phyloP scores from a whole-genome alignment of 2,113 vertebrate species.

The human region GRCh38 chr2:142006501-142007000 shows the following conservation, averaged over 20 bases:
- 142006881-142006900: neutral
- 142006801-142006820: neutral
- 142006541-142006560: conserved; percentile 73
- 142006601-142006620: conserved; percentile 45
- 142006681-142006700: conserved; percentile 1
- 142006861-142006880: neutral
- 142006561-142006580: conserved; percentile 73
- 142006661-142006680: conserved; percentile 27
- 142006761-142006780: neutral
- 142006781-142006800: neutral
- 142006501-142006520: conserved; percentile 72
- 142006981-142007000: neutral
- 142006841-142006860: neutral
- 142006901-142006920: neutral
- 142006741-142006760: neutral
- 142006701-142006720: neutral
- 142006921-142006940: neutral
- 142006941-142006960: neutral
- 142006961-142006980: neutral
- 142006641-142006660: conserved; percentile 52
- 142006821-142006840: neutral
- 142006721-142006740: neutral
- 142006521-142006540: conserved; percentile 68
- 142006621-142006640: conserved; percentile 57
- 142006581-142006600: conserved; percentile 51